Percentiles rank a stretch among this genome's conserved stretches.
Conservation (phyloP, 2,888 invertebrate genomes). For the Escarpia spicata region DNA sequence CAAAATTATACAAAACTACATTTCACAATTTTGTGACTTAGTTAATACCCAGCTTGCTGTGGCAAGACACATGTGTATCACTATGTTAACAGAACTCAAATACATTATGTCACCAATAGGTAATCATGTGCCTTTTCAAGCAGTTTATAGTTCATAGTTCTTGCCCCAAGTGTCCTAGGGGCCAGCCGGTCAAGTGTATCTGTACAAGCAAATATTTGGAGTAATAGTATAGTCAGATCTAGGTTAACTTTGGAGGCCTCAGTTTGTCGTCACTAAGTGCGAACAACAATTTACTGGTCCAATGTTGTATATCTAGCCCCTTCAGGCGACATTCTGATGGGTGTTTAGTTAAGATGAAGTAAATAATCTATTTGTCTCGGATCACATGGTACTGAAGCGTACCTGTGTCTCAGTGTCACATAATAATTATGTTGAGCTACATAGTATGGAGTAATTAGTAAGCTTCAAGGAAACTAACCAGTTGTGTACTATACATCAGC, state of each 20-base stretch:
- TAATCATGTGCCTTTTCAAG: too few species aligned
- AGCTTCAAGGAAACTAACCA: background rate
- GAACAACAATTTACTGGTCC: background rate
- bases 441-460: background rate
- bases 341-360: background rate
- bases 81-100: too few species aligned
- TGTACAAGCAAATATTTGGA: constrained; percentile 7
- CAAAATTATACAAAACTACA: too few species aligned
- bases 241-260: background rate
- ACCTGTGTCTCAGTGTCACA: background rate
- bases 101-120: too few species aligned
- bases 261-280: background rate
- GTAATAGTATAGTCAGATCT: background rate
- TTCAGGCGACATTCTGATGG: background rate
- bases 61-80: too few species aligned
- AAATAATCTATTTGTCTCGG: background rate
- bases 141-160: background rate
- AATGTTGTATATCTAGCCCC: background rate
- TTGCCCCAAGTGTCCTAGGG: background rate
- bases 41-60: too few species aligned
- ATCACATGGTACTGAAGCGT: background rate
- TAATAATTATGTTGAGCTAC: background rate
- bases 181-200: background rate
- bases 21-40: too few species aligned
- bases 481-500: background rate